Evolutionary conservation across 2,113 vertebrate genomes (phyloP).

Genomic region (Sprattus sprattus): DNA sequence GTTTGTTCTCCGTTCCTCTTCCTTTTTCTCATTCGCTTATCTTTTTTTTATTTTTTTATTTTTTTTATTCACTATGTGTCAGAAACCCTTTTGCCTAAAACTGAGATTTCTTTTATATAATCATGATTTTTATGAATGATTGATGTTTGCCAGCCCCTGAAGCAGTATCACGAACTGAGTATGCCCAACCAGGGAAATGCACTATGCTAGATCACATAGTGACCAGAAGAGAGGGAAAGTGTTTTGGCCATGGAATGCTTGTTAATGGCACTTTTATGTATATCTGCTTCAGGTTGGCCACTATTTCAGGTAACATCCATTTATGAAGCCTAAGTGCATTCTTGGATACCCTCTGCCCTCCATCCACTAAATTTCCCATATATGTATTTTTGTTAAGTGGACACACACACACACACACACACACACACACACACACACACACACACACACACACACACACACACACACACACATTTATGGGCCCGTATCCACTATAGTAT

Average conservation of each 20-base stretch:
- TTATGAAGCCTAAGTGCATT: slow-evolving; percentile 10
- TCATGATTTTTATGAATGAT: neutral
- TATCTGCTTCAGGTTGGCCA: neutral
- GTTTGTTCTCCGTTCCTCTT: neutral
- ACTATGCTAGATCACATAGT: neutral
- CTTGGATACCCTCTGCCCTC: slow-evolving; percentile 12
- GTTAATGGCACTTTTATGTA: slow-evolving; percentile 52
- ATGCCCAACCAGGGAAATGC: neutral
- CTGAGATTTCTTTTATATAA: neutral
- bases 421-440: neutral
- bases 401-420: neutral
- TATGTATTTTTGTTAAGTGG: neutral
- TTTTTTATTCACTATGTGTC: neutral
- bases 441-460: neutral
- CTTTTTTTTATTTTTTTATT: no score
- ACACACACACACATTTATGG: neutral
- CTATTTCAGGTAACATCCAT: slow-evolving; percentile 21
- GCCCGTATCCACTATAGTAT: neutral
- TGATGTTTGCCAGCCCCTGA: slow-evolving; percentile 17
- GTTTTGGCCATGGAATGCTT: slow-evolving; percentile 18
- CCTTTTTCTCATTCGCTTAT: neutral
- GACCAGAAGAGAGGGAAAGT: neutral
- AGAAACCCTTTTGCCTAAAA: neutral
- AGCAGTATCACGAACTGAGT: slow-evolving; percentile 1
- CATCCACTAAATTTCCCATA: neutral